Base-by-base conservation (phyloP, 2,113 vertebrate genomes). In the Excalfactoria chinensis region DNA sequence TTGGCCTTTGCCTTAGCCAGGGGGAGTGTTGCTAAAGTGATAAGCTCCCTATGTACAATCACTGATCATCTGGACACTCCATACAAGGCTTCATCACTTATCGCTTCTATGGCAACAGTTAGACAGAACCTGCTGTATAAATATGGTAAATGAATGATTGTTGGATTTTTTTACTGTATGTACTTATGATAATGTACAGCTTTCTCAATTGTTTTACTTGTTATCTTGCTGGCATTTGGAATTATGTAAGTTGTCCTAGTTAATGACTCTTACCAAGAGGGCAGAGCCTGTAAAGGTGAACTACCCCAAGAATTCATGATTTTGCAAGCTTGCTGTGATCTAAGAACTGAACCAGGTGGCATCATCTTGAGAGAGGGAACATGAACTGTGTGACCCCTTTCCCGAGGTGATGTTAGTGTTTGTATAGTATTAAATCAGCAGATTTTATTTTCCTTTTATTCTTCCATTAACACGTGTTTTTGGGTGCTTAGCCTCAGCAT, bases 1-100 rank as follows among this genome's bases (percentile, higher is more conserved):
- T 92, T 99, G 96, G 99, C 99, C 37, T 99, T 99, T 70, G 99
- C 99, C 79, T 97, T 99, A 90, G 99, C 99, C 88, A 97, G 99
- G 95, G 99, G 99, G 51, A 99, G 98, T 40, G 97, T 99, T 59
- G 98, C 99, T 35, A 99, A 99, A 97, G 98, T 99, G 68, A 84
- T 99, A 44, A 98, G 97, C 94, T 99, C 99, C 40, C 97, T 99
- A 49, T 98, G 98, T 78, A 97, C 98, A 30, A 98, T 99, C 97
- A 97, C 97, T 4, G 98, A 98, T 84, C 98, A 98, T 77, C 92
- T 99, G 89, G 98, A 98, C 89, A 95, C 97, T 2, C 96, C 98
- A 12, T 99, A 99, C 91, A 97, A 98, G 34, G 99, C 99, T 41
- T 98, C 98, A 2, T 97, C 98, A 1, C 98, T 99, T 67, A 98